Base-by-base conservation (phyloP, 2,888 invertebrate genomes). In the Chironomus riparius region DNA sequence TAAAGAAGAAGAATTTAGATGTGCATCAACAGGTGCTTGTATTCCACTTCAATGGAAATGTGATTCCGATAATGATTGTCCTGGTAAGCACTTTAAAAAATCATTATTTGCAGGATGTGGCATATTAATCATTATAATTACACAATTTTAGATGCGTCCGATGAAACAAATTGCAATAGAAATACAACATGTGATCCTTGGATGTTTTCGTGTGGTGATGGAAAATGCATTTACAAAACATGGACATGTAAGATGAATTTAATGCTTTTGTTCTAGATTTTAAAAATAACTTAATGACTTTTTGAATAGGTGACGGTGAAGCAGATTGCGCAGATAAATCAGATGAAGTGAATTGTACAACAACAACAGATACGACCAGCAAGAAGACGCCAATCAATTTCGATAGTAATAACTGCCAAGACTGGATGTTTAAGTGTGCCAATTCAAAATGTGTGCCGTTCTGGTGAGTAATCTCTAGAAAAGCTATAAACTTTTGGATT, bases 391-490 rank as follows among this genome's bases (percentile, higher is more conserved):
- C 79, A 15, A 77, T 78, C 12, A 80, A 81, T 78, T 82, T 80
- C 82, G 80, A 77, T 69, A 83, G 76, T 84, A 85, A 78, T 5
- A 83, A 86, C 0, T 92, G 92, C 79, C 86, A 88, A 69, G 89
- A 90, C 78, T 92, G 91, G 91, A 92, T 92, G 92, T 93, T 91
- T 81, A 87, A 86, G 79, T 93, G 93, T 80, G 83, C 86, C 18
- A 91, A 90, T 79, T 87, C 85, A 10, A 89, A 88, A 81, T 92
- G 92, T 80, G 86, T 92, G 68, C 92, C 92, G 0, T 88, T 89
- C 78, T 91, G 91, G 90, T 92, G 92, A 93, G 93, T 80, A 87
- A 85, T 28, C n/a, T n/a, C n/a, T n/a, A n/a, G n/a, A n/a, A n/a
- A n/a, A n/a, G n/a, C n/a, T n/a, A n/a, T n/a, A n/a, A n/a, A n/a